These are phyloP conservation scores for Serilophus lunatus DNA, from an alignment of 2,113 vertebrate species.

Conservation along the genomic window DNA sequence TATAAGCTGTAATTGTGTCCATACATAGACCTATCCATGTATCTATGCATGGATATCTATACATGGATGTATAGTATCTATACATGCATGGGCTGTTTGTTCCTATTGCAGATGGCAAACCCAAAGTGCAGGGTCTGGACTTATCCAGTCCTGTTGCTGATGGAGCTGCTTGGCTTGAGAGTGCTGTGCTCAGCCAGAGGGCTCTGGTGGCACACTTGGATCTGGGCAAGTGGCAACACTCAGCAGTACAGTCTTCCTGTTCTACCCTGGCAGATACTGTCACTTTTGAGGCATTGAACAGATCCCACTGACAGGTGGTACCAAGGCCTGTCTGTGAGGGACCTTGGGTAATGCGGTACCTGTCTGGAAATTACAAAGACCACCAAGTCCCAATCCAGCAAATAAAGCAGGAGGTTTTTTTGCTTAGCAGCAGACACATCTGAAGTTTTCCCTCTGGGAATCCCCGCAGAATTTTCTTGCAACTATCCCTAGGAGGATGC, in stretches of 20 bases:
- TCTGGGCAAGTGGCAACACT: not conserved
- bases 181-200: fast-evolving
- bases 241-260: not conserved
- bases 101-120: not conserved
- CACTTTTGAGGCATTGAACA: not conserved
- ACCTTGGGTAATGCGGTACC: not conserved
- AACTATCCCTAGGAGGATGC: not conserved
- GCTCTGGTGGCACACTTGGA: not conserved
- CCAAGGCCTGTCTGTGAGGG: not conserved
- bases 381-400: not conserved
- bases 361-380: not conserved
- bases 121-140: not conserved
- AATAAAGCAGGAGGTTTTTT: not conserved
- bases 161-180: not conserved
- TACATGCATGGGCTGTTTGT: not conserved
- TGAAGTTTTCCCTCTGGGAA: not conserved
- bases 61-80: too few relatives aligned
- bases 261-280: not conserved
- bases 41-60: too few relatives aligned
- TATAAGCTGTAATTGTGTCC: too few relatives aligned
- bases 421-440: not conserved
- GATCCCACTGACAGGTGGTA: not conserved
- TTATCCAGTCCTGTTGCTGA: not conserved
- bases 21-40: too few relatives aligned
- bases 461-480: not conserved